These are phyloP conservation scores for Cyanoramphus novaezelandiae DNA, from an alignment of 2,113 vertebrate genomes.

Conservation along the genomic window DNA sequence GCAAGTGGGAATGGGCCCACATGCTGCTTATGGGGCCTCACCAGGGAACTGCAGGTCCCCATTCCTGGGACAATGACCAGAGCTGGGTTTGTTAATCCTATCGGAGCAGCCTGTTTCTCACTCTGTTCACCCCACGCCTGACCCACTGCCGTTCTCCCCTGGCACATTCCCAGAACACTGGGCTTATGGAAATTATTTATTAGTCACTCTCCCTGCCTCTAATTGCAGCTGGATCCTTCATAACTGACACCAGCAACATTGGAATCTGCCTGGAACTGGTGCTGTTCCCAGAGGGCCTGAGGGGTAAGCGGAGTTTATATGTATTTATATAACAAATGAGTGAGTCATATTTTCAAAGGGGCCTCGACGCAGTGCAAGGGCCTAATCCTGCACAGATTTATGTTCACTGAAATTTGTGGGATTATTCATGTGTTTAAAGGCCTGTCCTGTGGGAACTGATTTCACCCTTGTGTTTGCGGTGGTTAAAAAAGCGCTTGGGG, in stretches of 20 bases:
- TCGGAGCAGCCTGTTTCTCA: neutral
- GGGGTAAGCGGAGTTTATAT: neutral
- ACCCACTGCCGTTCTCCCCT: neutral
- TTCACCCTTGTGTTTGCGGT: slow-evolving; percentile 5
- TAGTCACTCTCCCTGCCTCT: neutral
- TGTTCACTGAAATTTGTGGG: neutral
- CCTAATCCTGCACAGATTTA: slow-evolving; percentile 38
- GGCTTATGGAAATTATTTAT: slow-evolving; percentile 28
- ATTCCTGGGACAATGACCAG: accelerated
- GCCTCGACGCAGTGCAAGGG: neutral
- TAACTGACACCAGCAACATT: neutral
- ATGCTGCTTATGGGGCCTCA: accelerated
- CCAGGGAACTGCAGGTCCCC: neutral
- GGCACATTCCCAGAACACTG: neutral
- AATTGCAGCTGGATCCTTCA: neutral
- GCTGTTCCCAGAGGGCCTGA: neutral
- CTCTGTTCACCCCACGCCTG: neutral
- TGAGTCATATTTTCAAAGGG: slow-evolving; percentile 1
- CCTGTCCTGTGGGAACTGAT: neutral
- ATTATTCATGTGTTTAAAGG: slow-evolving; percentile 25
- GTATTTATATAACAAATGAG: slow-evolving; percentile 13
- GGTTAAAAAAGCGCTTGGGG: neutral
- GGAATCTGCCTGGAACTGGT: neutral
- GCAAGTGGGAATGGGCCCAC: accelerated
- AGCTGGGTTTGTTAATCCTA: neutral